Base-by-base conservation (phyloP, 2,888 invertebrate genomes). In the Apodemia mormo region DNA sequence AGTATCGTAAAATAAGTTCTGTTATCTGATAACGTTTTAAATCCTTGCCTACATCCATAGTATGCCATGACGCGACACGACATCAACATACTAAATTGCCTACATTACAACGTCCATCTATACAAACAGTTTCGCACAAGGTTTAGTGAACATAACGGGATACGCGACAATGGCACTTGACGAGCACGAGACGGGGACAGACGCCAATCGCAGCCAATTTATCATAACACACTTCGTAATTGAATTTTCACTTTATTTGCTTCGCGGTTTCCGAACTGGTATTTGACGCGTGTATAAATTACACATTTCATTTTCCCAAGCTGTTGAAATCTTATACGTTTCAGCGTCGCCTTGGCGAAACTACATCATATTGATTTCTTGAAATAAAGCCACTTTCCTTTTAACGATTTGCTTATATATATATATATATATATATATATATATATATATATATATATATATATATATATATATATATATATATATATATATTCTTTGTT, bases 121-220 rank as follows among this genome's bases (percentile, higher is more conserved):
- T 56, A 30, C 61, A 61, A 61, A 61, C 33, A 10, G 30, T 12
- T 30, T 12, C 12, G 33, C 14, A 33, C 61, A 61, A 61, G 61
- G 61, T 61, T 61, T 33, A 61, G 61, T 61, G 68, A 49, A 68
- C 70, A 73, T 76, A 76, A 76, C 76, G 75, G 77, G 66, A 69
- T 68, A 69, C 64, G 56, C 61, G 67, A 73, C 75, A 74, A 75
- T 75, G 67, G 58, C 72, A 73, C 70, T 68, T 64, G 73, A 61
- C 61, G 33, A 30, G 12, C 30, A 30, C 10, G 14, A 37, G 10
- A 33, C 33, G 37, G 61, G 58, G 58, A 30, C 58, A 58, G 10
- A 61, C 37, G 33, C 33, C 61, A 61, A 61, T 33, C 61, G 61
- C 61, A 7, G 61, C 61, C 33, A 61, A 61, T 61, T 33, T 52